Conservation (phyloP, 2,113 vertebrate genomes). For the Pterocles gutturalis region DNA sequence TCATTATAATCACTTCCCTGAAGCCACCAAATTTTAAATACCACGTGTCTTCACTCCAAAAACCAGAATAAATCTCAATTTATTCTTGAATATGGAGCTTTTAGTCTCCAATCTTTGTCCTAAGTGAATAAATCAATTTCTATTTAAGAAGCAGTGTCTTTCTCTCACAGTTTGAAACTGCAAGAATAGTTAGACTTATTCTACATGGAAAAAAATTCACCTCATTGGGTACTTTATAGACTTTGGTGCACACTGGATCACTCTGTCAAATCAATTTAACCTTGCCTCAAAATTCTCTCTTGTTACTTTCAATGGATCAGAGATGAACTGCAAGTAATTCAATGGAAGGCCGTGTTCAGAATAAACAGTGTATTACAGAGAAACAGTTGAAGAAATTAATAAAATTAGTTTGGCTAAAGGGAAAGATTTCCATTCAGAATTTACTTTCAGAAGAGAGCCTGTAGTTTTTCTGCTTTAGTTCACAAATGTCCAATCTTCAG, state of each 20-base stretch:
- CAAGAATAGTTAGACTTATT: neutral
- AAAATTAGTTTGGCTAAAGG: neutral
- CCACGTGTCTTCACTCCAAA: slow-evolving; percentile 57
- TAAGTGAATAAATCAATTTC: slow-evolving; percentile 70
- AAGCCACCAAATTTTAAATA: slow-evolving; percentile 50
- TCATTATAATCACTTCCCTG: slow-evolving; percentile 35
- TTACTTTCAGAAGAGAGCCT: neutral
- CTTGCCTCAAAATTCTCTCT: neutral
- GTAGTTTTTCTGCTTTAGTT: neutral
- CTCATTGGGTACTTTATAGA: neutral
- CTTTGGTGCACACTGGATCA: neutral
- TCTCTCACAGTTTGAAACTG: neutral
- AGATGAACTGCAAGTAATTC: neutral
- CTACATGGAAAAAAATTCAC: neutral
- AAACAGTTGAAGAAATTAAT: slow-evolving; percentile 7
- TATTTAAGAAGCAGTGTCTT: slow-evolving; percentile 48
- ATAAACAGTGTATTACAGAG: neutral
- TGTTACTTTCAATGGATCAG: neutral
- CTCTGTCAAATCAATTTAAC: slow-evolving; percentile 38
- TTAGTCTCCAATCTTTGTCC: slow-evolving; percentile 24
- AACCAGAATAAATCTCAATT: slow-evolving; percentile 68
- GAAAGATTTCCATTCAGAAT: neutral
- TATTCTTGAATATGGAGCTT: slow-evolving; percentile 33
- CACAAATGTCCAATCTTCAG: neutral
- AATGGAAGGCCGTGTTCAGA: neutral